phyloP scores from a whole-genome alignment of 2,797 vertebrate species.

The Syncerus caffer region DNA sequence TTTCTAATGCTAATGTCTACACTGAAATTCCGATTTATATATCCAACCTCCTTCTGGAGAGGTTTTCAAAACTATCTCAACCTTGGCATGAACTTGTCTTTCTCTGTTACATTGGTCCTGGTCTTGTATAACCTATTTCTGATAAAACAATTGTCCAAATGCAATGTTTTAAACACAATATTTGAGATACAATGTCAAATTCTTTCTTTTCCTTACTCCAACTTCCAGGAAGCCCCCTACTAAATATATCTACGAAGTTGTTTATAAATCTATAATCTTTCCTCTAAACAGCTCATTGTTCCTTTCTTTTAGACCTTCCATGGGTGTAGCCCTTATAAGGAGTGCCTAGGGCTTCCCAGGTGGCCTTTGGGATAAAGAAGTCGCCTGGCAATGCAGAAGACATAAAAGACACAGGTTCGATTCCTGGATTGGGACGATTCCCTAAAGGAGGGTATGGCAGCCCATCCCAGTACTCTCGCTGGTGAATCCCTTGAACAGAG shows the following conservation, averaged over 20 bases:
- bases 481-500: not conserved
- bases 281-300: not conserved
- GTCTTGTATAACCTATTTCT: not conserved
- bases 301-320: not conserved
- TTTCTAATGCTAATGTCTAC: not conserved
- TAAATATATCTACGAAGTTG: not conserved
- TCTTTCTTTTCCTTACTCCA: not conserved
- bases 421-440: not conserved
- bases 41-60: not conserved
- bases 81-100: not conserved
- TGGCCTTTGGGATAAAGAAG: not conserved
- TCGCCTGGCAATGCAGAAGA: not conserved
- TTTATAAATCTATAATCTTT: not conserved
- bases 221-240: not conserved
- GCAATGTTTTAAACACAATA: not conserved
- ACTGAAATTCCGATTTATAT: not conserved
- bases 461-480: not conserved
- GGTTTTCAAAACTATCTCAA: not conserved
- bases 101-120: not conserved
- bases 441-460: not conserved
- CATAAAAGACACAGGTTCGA: not conserved
- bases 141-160: not conserved
- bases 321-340: not conserved
- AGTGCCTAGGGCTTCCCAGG: not conserved
- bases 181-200: not conserved